Evolutionary conservation across 2,888 invertebrate species (phyloP), one percentile per base, ranked within the genome.

Genomic region (Corythucha ciliata): DNA sequence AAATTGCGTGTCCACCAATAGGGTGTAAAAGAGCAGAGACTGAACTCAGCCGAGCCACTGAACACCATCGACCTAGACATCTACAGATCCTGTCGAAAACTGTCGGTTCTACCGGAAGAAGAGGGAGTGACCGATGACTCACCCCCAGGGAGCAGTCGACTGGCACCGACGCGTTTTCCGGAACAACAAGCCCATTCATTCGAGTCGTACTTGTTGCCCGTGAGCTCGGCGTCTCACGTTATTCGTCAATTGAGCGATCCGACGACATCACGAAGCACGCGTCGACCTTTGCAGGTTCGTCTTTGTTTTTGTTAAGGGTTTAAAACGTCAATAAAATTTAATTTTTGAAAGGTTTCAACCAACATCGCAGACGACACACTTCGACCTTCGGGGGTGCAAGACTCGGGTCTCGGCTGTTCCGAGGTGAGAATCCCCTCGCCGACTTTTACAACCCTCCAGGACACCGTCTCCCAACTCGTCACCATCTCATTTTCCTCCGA

Each of bases 71-170:
- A 53, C 24, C 49, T 53, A 6, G 53, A 53, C 36, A 49, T 53
- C 14, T 49, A 53, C 39, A 49, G 60, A 50, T 60, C 60, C 12
- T 60, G 60, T 52, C 42, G 60, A 29, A 60, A 60, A 45, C 49
- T 60, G 27, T 58, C 58, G n/a, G 60, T 60, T 14, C 46, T 60
- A 14, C 60, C 60, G 2, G 60, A 60, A 45, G 60, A 60, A 37
- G 59, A 59, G 36, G 26, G 26, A 10, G 41, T 41, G 12, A 37
- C 37, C 8, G 47, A 48, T 21, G 56, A 56, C 6, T 51, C 51
- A n/a, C 48, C 53, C 1, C 56, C 56, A 5, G 52, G 47, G 7
- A n/a, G n/a, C n/a, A 45, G 39, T 8, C 46, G 48, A n/a, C 40
- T 53, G 22, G 52, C 53, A 21, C 53, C 52, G 7, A 40, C 56